Base-by-base conservation (phyloP, 1,140 invertebrate species). In the Drosophila subobscura region DNA sequence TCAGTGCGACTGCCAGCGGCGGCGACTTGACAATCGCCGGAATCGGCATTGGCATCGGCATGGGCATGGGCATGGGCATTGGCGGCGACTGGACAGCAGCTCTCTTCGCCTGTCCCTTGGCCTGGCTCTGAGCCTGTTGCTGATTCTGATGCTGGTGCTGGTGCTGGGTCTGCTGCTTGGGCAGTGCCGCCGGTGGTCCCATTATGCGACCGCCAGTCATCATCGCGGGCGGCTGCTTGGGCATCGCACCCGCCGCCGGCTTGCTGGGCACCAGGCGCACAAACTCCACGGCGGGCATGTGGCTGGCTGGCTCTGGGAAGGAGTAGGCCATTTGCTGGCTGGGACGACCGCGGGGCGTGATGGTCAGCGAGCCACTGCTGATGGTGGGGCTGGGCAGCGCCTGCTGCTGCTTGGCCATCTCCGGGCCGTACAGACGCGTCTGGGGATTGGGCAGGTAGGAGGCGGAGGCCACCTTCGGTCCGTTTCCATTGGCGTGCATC, bases 1-100 rank as follows among this genome's bases (percentile, higher is more conserved):
- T 78, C 20, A 83, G 57, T 3, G 83, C 71, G 16, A 88, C 59
- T 12, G 83, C 83, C 61, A 89, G 63, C 23, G 79, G 80, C 55
- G 83, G 83, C 45, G 83, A 88, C 51, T 86, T 86, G 57, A 81
- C 83, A 60, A 79, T 75, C 23, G 90, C 53, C 0, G 86, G 83
- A 40, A 75, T 59, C 7, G 65, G 22, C 40, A 60, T 53, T 45
- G 80, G 78, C 71, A 71, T 70, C 16, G 83, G 80, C 64, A 72
- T 22, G 0, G 67, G 46, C 53, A 71, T 5, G n/a, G 72, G 71
- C 64, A 63, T 12, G 29, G 61, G 61, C 56, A 59, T 16, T 47
- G 61, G 49, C 14, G 40, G 54, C 52, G n/a, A 23, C 44, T 42
- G 58, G 10, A 37, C 33, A 12, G 55, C 65, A 16, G 77, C 49